Conservation (phyloP, 2,113 vertebrate genomes). For the Nothoprocta perdicaria region DNA sequence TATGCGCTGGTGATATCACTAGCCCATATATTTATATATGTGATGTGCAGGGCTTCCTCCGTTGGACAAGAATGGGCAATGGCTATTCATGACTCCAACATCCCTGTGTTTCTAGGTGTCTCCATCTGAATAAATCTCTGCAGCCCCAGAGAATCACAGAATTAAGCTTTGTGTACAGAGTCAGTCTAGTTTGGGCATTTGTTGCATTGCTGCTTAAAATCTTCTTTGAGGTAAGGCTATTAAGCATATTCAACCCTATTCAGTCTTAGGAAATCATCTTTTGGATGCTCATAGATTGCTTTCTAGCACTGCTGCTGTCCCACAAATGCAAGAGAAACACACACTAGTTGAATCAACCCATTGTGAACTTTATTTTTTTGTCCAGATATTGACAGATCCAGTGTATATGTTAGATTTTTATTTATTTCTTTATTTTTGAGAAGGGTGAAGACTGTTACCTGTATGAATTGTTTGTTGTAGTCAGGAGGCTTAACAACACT, state of each 20-base stretch:
- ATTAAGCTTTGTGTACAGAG: constrained; percentile 18
- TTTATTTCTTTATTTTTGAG: not conserved
- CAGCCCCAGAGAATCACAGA: not conserved
- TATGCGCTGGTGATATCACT: not conserved
- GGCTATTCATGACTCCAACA: not conserved
- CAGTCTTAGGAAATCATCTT: constrained; percentile 47
- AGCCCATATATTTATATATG: not conserved
- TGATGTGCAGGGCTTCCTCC: not conserved
- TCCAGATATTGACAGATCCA: not conserved
- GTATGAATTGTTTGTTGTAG: not conserved
- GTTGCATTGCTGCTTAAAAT: constrained; percentile 32
- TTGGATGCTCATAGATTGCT: not conserved
- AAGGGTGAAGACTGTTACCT: not conserved
- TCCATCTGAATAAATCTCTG: not conserved
- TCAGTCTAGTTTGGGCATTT: constrained; percentile 35
- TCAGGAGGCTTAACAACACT: not conserved
- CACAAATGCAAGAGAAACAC: not conserved
- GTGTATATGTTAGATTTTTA: not conserved
- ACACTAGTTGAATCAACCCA: not conserved
- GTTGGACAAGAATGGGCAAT: not conserved
- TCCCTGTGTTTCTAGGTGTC: not conserved
- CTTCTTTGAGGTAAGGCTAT: constrained; percentile 47
- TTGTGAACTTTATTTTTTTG: not conserved
- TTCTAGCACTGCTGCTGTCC: not conserved
- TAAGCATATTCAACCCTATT: constrained; percentile 47